phyloP scores from a whole-genome alignment of 2,888 invertebrate species.

The Drosophila neoperkinsi region DNA sequence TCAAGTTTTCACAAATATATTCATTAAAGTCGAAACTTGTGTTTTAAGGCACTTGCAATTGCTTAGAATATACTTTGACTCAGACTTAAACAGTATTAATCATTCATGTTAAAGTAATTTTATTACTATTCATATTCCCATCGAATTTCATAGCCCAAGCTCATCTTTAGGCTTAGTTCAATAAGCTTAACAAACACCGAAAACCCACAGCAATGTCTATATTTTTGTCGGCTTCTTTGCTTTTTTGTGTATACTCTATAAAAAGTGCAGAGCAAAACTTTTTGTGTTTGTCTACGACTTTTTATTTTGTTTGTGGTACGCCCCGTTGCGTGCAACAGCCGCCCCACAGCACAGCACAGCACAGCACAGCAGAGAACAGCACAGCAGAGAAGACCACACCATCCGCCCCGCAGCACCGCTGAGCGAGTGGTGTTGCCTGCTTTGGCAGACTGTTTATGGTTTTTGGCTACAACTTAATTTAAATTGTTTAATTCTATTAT shows the following conservation, averaged over 20 bases:
- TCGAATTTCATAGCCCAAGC: slow-evolving; percentile 3
- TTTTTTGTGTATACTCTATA: slow-evolving; percentile 19
- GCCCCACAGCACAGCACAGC: neutral
- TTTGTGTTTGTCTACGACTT: slow-evolving; percentile 3
- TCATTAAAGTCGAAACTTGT: neutral
- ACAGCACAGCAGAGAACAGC: neutral
- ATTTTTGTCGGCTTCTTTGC: neutral
- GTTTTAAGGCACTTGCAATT: too few relatives aligned
- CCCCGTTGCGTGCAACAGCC: slow-evolving; percentile 53
- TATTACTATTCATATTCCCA: too few relatives aligned
- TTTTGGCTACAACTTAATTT: slow-evolving; percentile 84
- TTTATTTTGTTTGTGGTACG: slow-evolving; percentile 42
- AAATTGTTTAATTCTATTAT: slow-evolving; percentile 84
- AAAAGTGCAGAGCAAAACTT: slow-evolving; percentile 12
- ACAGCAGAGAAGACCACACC: neutral
- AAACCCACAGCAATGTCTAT: neutral
- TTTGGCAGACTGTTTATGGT: slow-evolving; percentile 80
- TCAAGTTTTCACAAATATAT: neutral
- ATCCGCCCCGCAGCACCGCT: neutral
- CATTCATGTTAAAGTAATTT: too few relatives aligned
- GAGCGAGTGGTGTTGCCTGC: slow-evolving; percentile 43
- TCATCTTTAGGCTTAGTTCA: slow-evolving; percentile 17
- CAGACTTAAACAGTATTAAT: too few relatives aligned
- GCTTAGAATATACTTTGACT: neutral
- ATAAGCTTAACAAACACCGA: neutral